These are phyloP conservation scores for Notothenia rossii DNA, from an alignment of 2,113 vertebrate species.

Conservation along the genomic window DNA sequence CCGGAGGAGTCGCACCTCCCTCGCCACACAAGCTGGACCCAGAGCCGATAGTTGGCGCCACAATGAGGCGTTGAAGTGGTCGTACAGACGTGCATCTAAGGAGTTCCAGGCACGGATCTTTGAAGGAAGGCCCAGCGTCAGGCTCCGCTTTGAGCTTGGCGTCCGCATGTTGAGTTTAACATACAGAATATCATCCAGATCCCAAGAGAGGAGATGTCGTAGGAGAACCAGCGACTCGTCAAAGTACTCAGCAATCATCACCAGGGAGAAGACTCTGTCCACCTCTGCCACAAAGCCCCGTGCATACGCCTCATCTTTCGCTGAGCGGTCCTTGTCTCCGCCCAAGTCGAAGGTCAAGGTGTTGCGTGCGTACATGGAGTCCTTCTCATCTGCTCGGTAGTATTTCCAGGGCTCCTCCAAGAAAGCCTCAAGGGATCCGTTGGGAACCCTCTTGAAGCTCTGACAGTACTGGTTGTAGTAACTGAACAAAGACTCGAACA, in stretches of 20 bases:
- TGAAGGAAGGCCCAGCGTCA: conserved; percentile 71
- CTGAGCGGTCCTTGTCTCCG: conserved; percentile 84
- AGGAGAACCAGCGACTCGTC: conserved; percentile 91
- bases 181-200: conserved; percentile 89
- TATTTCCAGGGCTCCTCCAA: conserved; percentile 84
- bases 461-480: conserved; percentile 90
- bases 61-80: conserved; percentile 89
- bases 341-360: conserved; percentile 90
- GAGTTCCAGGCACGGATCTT: conserved; percentile 88
- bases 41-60: conserved; percentile 84
- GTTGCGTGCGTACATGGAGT: conserved; percentile 89
- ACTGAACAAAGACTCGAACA: conserved; percentile 92
- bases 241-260: conserved; percentile 92
- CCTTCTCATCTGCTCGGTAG: conserved; percentile 85
- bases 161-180: conserved; percentile 90
- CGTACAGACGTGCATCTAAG: conserved; percentile 86
- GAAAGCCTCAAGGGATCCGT: conserved; percentile 87
- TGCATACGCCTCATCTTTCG: conserved; percentile 75
- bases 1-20: conserved; percentile 84
- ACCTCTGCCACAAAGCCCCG: conserved; percentile 82
- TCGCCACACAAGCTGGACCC: conserved; percentile 83
- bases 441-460: conserved; percentile 87
- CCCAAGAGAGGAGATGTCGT: conserved; percentile 89
- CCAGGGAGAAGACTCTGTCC: conserved; percentile 87
- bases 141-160: conserved; percentile 79